Evolutionary conservation across 64 coral and sea anemone genomes (phyloP).

Genomic region (Montipora sp.): DNA sequence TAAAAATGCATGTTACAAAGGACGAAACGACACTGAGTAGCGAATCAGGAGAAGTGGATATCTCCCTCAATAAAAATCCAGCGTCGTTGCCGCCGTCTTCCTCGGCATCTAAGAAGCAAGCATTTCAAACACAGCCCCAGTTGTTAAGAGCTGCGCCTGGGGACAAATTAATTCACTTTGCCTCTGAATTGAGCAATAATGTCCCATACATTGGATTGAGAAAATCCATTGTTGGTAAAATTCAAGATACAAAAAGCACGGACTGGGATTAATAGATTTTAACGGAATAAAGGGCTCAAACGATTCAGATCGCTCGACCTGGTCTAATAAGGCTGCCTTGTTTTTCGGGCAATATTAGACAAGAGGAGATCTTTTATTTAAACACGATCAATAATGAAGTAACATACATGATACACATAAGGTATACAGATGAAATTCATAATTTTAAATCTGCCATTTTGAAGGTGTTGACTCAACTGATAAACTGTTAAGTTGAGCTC

Average conservation of each 20-base stretch:
- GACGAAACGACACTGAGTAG: conserved; percentile 77
- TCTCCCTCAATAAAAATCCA: conserved; percentile 53
- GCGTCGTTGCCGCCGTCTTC: neutral
- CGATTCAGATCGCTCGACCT: no score
- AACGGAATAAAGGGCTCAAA: no score
- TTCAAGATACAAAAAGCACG: neutral
- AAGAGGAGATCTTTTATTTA: no score
- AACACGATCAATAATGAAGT: no score
- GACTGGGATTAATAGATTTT: neutral
- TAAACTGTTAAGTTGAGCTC: no score
- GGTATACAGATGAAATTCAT: no score
- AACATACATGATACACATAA: no score
- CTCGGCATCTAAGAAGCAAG: neutral
- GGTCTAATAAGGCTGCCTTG: no score
- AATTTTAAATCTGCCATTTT: no score
- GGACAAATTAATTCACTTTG: conserved; percentile 26
- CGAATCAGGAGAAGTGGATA: conserved; percentile 82
- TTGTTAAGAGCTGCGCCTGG: neutral
- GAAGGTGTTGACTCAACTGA: no score
- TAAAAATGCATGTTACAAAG: conserved; percentile 90
- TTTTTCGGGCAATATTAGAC: no score
- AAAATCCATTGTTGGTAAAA: conserved; percentile 43
- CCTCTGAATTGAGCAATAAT: conserved; percentile 6
- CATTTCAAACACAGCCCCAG: neutral
- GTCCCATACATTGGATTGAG: conserved; percentile 30